Evolutionary conservation across 2,888 invertebrate genomes (phyloP).

Genomic region (Crepidodera aurea): DNA sequence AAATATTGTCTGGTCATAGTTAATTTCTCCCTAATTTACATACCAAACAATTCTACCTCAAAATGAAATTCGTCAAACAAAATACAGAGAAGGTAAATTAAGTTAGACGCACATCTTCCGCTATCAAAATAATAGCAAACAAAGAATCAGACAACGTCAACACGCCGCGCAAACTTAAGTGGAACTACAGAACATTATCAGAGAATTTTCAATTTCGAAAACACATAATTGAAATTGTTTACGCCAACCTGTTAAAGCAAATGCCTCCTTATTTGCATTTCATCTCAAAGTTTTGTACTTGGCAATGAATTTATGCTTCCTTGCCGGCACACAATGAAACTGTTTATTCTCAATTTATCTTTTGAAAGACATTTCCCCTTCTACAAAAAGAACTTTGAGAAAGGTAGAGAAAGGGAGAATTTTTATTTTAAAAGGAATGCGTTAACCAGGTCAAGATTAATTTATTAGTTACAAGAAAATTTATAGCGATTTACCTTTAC

Average conservation of each 20-base stretch:
- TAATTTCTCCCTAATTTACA: no score
- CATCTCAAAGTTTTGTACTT: conserved; percentile 14
- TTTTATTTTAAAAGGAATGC: not conserved
- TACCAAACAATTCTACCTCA: no score
- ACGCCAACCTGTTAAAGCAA: not conserved
- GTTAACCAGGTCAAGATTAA: no score
- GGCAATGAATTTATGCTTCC: conserved; percentile 16
- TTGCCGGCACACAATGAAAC: conserved; percentile 17
- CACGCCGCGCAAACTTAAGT: no score
- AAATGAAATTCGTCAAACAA: no score
- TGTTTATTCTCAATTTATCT: conserved; percentile 27
- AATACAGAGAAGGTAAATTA: no score
- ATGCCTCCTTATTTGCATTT: conserved; percentile 18
- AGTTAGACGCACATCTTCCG: no score
- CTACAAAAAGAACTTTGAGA: not conserved
- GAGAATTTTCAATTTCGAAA: not conserved
- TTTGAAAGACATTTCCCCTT: conserved; percentile 3
- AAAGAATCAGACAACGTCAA: no score
- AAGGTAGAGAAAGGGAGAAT: not conserved
- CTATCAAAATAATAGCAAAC: no score
- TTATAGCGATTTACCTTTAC: no score
- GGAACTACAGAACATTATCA: not conserved
- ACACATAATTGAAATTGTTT: conserved; percentile 16
- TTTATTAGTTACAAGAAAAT: no score
- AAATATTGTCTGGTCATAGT: no score